Conservation (phyloP, 1,140 invertebrate genomes). For the Macrocentrus cingulum region DNA sequence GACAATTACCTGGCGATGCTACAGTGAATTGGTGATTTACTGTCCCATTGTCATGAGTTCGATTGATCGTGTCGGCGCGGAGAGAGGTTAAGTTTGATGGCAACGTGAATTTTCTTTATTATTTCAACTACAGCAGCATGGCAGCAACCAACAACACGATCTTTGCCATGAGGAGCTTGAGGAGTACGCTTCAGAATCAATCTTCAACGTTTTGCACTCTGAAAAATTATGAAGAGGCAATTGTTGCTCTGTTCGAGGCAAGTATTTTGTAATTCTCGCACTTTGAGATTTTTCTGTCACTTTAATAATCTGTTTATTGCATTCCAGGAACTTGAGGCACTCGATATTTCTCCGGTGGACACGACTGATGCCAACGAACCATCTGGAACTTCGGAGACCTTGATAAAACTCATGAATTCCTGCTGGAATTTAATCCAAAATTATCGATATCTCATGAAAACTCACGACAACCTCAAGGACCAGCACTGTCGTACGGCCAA, state of each 20-base stretch:
- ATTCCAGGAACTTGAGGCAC: conserved; percentile 30
- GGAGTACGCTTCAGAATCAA: conserved; percentile 23
- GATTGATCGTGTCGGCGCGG: conserved; percentile 2
- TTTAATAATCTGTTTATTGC: too few relatives aligned
- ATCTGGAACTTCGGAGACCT: conserved; percentile 22
- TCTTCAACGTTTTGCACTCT: conserved; percentile 32
- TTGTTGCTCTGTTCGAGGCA: conserved; percentile 34
- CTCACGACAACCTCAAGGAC: conserved; percentile 32
- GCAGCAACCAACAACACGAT: conserved; percentile 17
- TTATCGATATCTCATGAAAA: conserved; percentile 32
- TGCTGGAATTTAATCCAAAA: conserved; percentile 35
- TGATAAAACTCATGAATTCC: conserved; percentile 33
- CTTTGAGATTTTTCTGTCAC: conserved; percentile 5
- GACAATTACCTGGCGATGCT: neutral
- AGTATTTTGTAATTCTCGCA: conserved; percentile 3
- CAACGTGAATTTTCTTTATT: neutral
- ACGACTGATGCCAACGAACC: conserved; percentile 9
- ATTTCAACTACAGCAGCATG: conserved; percentile 20
- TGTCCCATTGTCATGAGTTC: neutral
- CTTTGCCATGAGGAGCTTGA: conserved; percentile 22
- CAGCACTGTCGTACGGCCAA: conserved; percentile 28
- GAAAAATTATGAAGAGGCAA: conserved; percentile 33
- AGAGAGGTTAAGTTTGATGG: neutral
- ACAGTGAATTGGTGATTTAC: neutral
- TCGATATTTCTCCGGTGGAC: conserved; percentile 28